Base-by-base conservation (phyloP, 2,888 invertebrate species). In the Spisula subtruncata region DNA sequence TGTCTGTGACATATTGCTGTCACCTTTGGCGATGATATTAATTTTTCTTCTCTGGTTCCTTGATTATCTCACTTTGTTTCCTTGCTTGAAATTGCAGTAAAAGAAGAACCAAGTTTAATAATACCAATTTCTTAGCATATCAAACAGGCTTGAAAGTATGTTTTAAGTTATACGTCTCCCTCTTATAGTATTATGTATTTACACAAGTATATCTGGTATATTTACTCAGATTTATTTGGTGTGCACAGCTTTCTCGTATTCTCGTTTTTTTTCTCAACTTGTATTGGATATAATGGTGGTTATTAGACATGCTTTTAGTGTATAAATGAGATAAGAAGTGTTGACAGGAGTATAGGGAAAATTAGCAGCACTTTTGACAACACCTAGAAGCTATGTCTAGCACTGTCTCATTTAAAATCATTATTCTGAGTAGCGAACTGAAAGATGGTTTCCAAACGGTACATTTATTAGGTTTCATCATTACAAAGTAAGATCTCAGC, bases 301-400 rank as follows among this genome's bases (percentile, higher is more conserved):
- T 48, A 84, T 84, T 84, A 84, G 79, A 79, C 79, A 85, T 54
- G 85, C 85, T 85, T 85, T 85, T 85, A 85, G 85, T 85, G 54
- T 80, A 85, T 56, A 85, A 85, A 85, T 80, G 51, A 56, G 85
- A 80, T 85, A 54, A 85, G 85, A 35, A 80, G 56, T 85, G 85
- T 56, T 85, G 85, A 85, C 80, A 80, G 80, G 32, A 54, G 35
- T 10, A 56, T 0, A 1, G 80, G 79, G 80, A 85, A 80, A 85
- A 85, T 85, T 85, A 80, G 56, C 56, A 56, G 51, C 54, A 54
- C 56, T 80, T 41, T 79, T 80, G 56, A 75, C 85, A 75, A 85
- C 56, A 79, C 46, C 46, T 51, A 18, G 75, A 75, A 75, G 75
- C 75, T 32, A 5, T 46, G 75, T 75, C 46, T 84, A 18, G 29